phyloP scores from a whole-genome alignment of 2,113 vertebrate genomes.

The Uria aalge region DNA sequence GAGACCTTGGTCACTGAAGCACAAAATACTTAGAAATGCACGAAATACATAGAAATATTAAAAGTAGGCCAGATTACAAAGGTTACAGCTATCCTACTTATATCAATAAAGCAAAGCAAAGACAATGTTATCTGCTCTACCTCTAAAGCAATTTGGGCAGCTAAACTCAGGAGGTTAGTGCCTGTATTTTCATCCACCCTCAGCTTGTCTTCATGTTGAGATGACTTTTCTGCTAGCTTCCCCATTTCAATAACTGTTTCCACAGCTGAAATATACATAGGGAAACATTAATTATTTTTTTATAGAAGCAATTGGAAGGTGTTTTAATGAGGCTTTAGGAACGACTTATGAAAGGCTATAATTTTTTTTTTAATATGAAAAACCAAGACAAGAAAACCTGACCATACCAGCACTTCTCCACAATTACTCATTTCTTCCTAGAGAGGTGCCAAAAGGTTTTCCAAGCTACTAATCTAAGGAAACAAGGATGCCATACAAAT shows the following conservation, averaged over 20 bases:
- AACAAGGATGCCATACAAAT: neutral
- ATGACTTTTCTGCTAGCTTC: slow-evolving; percentile 49
- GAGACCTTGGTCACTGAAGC: neutral
- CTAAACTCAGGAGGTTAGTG: slow-evolving; percentile 79
- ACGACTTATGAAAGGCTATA: neutral
- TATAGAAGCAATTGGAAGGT: neutral
- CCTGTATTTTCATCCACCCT: slow-evolving; percentile 65
- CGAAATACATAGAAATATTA: neutral
- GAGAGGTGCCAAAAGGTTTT: neutral
- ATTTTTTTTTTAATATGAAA: neutral
- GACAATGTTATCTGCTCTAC: slow-evolving; percentile 57
- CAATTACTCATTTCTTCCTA: neutral
- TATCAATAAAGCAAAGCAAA: neutral
- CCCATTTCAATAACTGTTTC: slow-evolving; percentile 77
- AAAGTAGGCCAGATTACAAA: neutral
- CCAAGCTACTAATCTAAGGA: neutral
- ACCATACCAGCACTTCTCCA: neutral
- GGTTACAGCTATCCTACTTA: neutral
- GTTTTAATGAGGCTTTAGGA: neutral
- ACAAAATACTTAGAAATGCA: neutral
- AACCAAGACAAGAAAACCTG: neutral
- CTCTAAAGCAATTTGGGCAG: slow-evolving; percentile 89
- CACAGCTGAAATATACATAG: slow-evolving; percentile 73
- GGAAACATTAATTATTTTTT: neutral
- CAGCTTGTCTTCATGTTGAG: slow-evolving; percentile 52